These are phyloP conservation scores for Spondyliosoma cantharus DNA, from an alignment of 2,797 vertebrate species.

Conservation along the genomic window DNA sequence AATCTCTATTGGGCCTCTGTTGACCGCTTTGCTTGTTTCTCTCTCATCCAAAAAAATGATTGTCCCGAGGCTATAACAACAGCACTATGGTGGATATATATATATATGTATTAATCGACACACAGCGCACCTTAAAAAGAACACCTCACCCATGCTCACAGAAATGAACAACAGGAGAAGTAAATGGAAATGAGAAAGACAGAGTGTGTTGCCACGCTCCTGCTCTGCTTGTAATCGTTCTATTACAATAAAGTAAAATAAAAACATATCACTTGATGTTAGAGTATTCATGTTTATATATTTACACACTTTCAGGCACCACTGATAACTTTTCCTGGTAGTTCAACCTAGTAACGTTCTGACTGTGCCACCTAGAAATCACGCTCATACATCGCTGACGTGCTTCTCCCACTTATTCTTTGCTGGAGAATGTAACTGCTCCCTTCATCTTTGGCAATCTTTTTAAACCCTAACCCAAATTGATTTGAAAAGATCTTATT, in stretches of 20 bases:
- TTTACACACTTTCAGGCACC: not conserved
- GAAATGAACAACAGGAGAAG: not conserved
- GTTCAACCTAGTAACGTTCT: no score
- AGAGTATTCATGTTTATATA: not conserved
- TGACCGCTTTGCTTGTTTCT: slow-evolving; percentile 22
- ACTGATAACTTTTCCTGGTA: not conserved
- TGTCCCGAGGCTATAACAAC: not conserved
- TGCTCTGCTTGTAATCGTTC: not conserved
- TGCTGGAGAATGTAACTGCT: not conserved
- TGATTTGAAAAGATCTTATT: no score
- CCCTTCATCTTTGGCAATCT: no score
- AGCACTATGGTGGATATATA: not conserved
- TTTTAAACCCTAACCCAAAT: no score
- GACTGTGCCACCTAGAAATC: not conserved
- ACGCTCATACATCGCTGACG: not conserved
- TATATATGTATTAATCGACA: not conserved
- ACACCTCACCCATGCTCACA: not conserved
- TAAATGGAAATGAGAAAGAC: slow-evolving; percentile 2
- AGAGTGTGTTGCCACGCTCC: slow-evolving; percentile 4
- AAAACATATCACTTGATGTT: not conserved
- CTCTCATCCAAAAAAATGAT: slow-evolving; percentile 6
- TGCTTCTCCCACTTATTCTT: not conserved
- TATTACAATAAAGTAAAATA: not conserved
- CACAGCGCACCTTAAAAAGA: not conserved
- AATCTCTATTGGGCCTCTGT: slow-evolving; percentile 14